Percentiles rank a stretch among this genome's conserved stretches.
phyloP scores from a whole-genome alignment of 2,888 invertebrate genomes.

The Ectemnius continuus region DNA sequence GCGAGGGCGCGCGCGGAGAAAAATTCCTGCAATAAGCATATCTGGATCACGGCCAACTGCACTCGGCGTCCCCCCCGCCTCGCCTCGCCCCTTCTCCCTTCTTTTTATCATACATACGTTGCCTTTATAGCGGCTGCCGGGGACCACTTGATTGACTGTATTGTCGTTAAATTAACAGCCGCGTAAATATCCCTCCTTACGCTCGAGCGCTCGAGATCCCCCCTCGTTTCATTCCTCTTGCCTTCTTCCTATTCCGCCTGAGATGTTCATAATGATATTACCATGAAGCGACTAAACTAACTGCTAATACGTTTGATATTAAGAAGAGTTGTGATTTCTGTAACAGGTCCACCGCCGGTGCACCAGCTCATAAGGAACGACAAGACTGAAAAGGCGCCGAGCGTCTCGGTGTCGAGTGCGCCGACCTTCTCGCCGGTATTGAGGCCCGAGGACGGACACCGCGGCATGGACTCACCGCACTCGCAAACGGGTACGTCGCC shows the following conservation, averaged over 20 bases:
- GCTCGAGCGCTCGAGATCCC: background rate
- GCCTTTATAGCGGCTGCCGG: constrained; percentile 41
- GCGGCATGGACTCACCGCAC: constrained; percentile 76
- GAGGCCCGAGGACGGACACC: constrained; percentile 75
- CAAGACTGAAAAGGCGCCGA: constrained; percentile 77
- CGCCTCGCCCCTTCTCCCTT: too few relatives aligned
- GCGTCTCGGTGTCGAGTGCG: constrained; percentile 76
- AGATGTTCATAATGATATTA: too few relatives aligned
- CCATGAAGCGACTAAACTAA: too few relatives aligned
- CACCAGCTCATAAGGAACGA: constrained; percentile 77
- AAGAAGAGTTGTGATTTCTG: background rate
- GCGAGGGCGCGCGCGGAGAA: constrained; percentile 40
- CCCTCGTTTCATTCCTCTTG: too few relatives aligned
- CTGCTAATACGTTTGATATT: background rate
- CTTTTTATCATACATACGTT: constrained; percentile 56
- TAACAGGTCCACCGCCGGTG: constrained; percentile 75
- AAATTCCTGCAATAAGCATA: constrained; percentile 61
- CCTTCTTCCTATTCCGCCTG: too few relatives aligned
- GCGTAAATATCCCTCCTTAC: constrained; percentile 34
- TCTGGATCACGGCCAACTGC: constrained; percentile 56
- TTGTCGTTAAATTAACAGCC: constrained; percentile 54
- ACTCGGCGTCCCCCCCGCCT: constrained; percentile 37
- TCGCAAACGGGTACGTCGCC: constrained; percentile 76
- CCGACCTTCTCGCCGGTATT: constrained; percentile 76
- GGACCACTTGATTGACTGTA: constrained; percentile 47